Base-by-base conservation (phyloP, 2,888 invertebrate genomes). In the Ichneumoninae sp. region DNA sequence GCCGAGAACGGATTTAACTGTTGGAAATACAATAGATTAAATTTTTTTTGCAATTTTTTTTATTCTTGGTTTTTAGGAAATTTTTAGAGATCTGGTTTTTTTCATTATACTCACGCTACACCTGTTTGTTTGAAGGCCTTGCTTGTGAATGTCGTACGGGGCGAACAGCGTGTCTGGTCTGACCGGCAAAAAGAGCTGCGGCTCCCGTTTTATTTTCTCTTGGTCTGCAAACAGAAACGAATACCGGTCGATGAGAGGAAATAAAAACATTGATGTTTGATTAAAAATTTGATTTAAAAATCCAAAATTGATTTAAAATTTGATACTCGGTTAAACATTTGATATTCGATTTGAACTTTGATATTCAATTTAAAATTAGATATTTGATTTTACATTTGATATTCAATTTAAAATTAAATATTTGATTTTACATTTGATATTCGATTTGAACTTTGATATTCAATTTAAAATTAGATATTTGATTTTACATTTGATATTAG, bases 1-100 rank as follows among this genome's bases (percentile, higher is more conserved):
- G 93, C 91, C 83, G 93, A 93, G 88, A 94, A 94, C 83, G 93
- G 93, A 90, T 94, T 94, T 80, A 93, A 89, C 93, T 94, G 90
- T 8, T 85, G 87, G 57, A 65, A 75, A 68, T 50, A 47, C 7
- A 36, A 82, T 52, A 52, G 78, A 68, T 44, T 10, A 3, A 10
- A n/a, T 5, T 63, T 65, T 19, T 22, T 40, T 3, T 16, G 30
- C 30, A 66, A 5, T 66, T 30, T 30, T 30, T 30, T 30, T 65
- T 30, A 47, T 65, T 30, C 36, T 66, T 19, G n/a, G 8, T 74
- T 69, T 63, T 52, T 47, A 36, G 77, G 47, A 66, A 1, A 50
- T n/a, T 50, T n/a, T 6, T 1, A 50, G 8, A 22, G 10, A 54
- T 8, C 4, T 10, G 7, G 8, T 8, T 7, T 54, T 52, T 26